phyloP scores from a whole-genome alignment of 2,888 invertebrate species.

The Latheticus oryzae region DNA sequence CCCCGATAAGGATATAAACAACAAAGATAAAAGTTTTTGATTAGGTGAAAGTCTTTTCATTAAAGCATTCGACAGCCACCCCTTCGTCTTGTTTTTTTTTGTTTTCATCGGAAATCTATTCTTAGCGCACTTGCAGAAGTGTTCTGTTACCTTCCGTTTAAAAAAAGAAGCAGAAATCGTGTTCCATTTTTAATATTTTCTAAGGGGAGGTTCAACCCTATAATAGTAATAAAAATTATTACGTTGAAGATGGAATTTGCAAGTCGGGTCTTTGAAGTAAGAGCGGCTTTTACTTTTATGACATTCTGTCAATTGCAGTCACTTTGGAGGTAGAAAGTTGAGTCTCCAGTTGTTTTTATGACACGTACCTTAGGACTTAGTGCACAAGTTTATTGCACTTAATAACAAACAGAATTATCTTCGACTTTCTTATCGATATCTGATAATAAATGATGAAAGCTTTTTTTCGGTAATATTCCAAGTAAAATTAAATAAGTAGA shows the following conservation, averaged over 20 bases:
- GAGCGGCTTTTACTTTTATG: constrained; percentile 36
- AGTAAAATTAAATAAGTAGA: no score
- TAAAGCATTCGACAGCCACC: no score
- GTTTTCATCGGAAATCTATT: constrained; percentile 48
- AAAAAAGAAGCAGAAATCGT: no score
- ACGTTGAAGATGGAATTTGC: constrained; percentile 22
- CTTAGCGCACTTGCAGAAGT: constrained; percentile 47
- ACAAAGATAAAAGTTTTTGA: no score
- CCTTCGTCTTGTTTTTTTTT: constrained; percentile 8
- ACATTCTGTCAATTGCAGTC: constrained; percentile 21
- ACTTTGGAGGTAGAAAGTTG: constrained; percentile 18
- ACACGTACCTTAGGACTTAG: constrained; percentile 12
- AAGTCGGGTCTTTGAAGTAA: constrained; percentile 33
- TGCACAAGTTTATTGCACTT: constrained; percentile 16
- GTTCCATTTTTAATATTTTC: no score
- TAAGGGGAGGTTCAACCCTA: background rate
- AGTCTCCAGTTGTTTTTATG: constrained; percentile 33
- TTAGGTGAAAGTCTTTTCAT: no score
- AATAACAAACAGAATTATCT: constrained; percentile 20
- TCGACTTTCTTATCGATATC: constrained; percentile 18
- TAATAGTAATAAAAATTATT: constrained; percentile 31
- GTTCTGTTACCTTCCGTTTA: constrained; percentile 51
- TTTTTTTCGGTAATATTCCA: no score
- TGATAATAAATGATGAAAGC: constrained; percentile 6
- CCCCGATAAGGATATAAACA: no score